These are phyloP conservation scores for Agrypnus murinus DNA, from an alignment of 2,888 invertebrate species.

Conservation along the genomic window DNA sequence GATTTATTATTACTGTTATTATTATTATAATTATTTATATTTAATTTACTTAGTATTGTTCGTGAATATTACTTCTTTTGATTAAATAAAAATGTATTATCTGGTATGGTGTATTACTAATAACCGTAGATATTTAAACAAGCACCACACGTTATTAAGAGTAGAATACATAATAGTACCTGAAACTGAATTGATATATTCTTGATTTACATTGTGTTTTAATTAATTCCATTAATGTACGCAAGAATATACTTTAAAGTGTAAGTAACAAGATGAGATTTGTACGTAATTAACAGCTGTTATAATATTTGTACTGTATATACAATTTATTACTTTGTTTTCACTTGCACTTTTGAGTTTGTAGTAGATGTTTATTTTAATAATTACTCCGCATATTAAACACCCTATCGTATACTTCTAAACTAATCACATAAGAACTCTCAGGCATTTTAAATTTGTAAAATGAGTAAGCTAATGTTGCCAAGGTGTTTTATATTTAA, in stretches of 20 bases:
- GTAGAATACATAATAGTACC: too few species aligned
- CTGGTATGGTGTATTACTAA: constrained; percentile 35
- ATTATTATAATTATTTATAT: constrained; percentile 25
- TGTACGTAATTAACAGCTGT: constrained; percentile 30
- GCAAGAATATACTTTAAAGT: too few species aligned
- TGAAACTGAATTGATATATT: constrained; percentile 4
- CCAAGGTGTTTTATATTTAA: too few species aligned
- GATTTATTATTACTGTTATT: not conserved
- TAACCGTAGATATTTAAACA: too few species aligned
- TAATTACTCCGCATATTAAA: not conserved
- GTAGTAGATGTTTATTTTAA: constrained; percentile 19
- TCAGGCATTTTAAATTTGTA: too few species aligned
- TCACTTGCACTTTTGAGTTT: constrained; percentile 31
- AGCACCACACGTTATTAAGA: too few species aligned
- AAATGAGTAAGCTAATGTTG: too few species aligned
- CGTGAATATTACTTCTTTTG: constrained; percentile 34
- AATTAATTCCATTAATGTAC: not conserved
- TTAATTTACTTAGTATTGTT: constrained; percentile 43
- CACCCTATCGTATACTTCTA: not conserved
- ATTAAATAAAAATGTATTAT: constrained; percentile 43
- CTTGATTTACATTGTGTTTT: not conserved
- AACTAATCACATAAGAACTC: too few species aligned
- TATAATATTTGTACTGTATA: constrained; percentile 33
- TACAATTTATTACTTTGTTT: constrained; percentile 8
- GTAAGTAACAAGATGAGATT: too few species aligned